Base-by-base conservation (phyloP, 2,888 invertebrate species). In the Troides helena region DNA sequence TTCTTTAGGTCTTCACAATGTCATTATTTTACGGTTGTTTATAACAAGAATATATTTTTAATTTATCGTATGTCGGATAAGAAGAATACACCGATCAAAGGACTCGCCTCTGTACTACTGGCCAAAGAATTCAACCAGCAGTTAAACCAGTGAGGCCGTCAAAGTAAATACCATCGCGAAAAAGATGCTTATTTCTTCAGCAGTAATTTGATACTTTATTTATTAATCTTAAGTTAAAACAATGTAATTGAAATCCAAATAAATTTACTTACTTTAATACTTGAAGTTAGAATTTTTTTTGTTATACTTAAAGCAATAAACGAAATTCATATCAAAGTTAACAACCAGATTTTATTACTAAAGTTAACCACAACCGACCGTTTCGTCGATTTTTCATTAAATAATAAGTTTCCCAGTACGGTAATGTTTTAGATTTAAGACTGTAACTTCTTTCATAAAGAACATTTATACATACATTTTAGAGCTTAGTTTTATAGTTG, bases 271-370 rank as follows among this genome's bases (percentile, higher is more conserved):
- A 43, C 12, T 39, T 43, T 2, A 43, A 43, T 43, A 43, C 43
- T 43, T 43, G 1, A 50, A 18, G 50, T 50, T 5, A 18, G 50
- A 50, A 50, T 18, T 8, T 3, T 10, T 10, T 18, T 50, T 18
- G 50, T 18, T 17, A 18, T 8, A 50, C 6, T 50, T 50, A 18
- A 50, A 50, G 18, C 50, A 18, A 50, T 50, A 18, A 50, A 56
- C 61, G 21, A 56, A 67, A 67, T 53, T 62, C 39, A 67, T 62
- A 67, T 62, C 50, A 59, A 66, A 66, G 23, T 30, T 66, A 50
- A 59, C 25, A 59, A 58, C 46, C 65, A n/a, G 30, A 14, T 58
- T 58, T 66, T 67, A 58, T 68, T 62, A 62, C 46, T 46, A 62
- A 68, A 63, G 36, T 58, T 62, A 46, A 30, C 46, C 30, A 68